Conservation (phyloP, 2,797 vertebrate species). For the Eulemur mongoz region DNA sequence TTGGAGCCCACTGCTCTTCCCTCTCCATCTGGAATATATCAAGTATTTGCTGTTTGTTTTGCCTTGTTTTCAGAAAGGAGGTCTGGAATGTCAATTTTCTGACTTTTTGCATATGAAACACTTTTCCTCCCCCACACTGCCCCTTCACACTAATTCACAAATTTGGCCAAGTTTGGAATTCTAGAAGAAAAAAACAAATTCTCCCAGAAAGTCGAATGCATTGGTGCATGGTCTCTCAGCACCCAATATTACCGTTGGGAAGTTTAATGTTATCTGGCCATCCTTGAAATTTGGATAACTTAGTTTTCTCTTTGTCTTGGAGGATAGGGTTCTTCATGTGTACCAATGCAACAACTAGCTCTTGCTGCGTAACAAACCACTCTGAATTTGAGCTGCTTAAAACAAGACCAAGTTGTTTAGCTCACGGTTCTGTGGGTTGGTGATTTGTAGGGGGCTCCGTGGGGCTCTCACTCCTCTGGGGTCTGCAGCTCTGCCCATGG, state of each 20-base stretch:
- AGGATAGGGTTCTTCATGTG: background rate
- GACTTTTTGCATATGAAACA: background rate
- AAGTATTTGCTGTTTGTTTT: background rate
- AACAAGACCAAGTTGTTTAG: too few species aligned
- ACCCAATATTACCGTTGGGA: background rate
- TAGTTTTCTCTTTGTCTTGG: background rate
- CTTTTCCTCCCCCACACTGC: too few species aligned
- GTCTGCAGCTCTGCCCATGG: background rate
- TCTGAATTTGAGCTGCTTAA: too few species aligned
- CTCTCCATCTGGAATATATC: background rate
- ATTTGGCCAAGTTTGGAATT: background rate
- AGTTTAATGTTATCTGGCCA: too few species aligned
- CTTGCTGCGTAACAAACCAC: background rate
- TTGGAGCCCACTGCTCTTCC: rapidly evolving
- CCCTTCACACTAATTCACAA: background rate
- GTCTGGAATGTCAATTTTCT: too few species aligned
- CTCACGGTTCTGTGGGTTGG: background rate
- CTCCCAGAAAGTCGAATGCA: background rate
- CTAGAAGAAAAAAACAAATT: background rate
- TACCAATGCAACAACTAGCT: background rate
- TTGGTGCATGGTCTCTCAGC: too few species aligned
- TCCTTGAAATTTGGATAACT: background rate
- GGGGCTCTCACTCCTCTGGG: too few species aligned
- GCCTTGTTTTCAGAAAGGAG: background rate
- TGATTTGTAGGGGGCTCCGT: background rate